Base-by-base conservation (phyloP, 2,888 invertebrate species). In the Teleogryllus oceanicus region DNA sequence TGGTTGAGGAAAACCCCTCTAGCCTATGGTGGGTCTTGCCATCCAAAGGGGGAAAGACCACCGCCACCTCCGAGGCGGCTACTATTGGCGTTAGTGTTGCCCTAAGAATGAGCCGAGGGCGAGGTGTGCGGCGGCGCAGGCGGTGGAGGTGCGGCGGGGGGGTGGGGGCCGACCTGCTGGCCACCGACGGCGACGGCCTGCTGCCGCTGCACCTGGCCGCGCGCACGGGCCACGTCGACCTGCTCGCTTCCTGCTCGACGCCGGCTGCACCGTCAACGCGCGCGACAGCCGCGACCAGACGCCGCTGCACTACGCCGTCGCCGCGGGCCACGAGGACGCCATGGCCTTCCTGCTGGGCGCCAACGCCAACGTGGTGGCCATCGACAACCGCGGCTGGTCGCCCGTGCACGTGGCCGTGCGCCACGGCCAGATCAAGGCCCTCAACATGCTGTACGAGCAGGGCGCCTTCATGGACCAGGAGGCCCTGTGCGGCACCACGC, bases 301-400 rank as follows among this genome's bases (percentile, higher is more conserved):
- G n/a, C 24, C 78, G 24, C 49, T 78, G 74, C 51, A 78, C 78
- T 78, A 78, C 74, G 78, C 78, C 51, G 74, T 78, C 78, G n/a
- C 51, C 49, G 78, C 50, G 74, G 78, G 62, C 16, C 74, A 78
- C 49, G 49, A 37, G 37, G 78, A 78, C n/a, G 74, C 74, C n/a
- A 74, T 78, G 74, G 24, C 49, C n/a, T 74, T 62, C 78, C n/a
- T 78, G 74, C 18, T 78, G 74, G 74, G 62, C 49, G 78, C 78
- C 11, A 74, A 74, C 62, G 62, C 62, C 16, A 62, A 62, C n/a
- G 62, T 62, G 8, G n/a, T 62, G 62, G 62, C 62, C 16, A 8
- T n/a, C n/a, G 62, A 62, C 62, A 62, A 62, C 62, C 62, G 62
- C 62, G 62, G 62, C 13, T 62, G 62, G 62, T 18, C 16, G 13